Evolutionary conservation across 2,797 vertebrate genomes (phyloP), one percentile per base, ranked within the genome.

Genomic region (Labroides dimidiatus): DNA sequence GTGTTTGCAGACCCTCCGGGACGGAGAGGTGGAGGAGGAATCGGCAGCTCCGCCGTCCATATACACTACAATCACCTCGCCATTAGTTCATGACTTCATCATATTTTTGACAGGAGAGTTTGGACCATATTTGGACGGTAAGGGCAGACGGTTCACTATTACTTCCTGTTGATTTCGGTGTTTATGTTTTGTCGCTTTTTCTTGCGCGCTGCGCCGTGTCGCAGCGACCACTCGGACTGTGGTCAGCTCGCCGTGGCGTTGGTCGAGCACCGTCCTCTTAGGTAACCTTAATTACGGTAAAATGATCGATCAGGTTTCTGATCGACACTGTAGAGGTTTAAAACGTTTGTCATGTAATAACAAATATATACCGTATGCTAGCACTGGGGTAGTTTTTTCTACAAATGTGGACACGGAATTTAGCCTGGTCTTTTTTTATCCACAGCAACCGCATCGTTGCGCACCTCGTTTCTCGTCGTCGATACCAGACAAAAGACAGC

Each of bases 1-100:
- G 95, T 94, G 95, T 94, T 95, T 94, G 94, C 93, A 94, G 95
- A 95, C 95, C 93, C 95, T 94, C 91, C 95, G 95, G 90, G 90
- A 96, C 95, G 96, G 95, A 96, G 95, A 96, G 95, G 95, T 95
- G 94, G 95, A 95, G 93, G 92, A 94, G 90, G 90, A 94, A 91
- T 93, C 93, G 92, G 92, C 90, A 92, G 89, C 85, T 84, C 88
- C 87, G 78, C 87, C 86, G 89, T 92, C 90, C 90, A 78, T 77
- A 85, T 71, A 82, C 88, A 68, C 89, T 60, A 71, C 86, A 71
- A 85, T 84, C 87, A 58, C 58, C 85, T 77, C 86, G 87, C 88
- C 79, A 89, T 88, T 90, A 84, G 80, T 88, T 88, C 84, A 84
- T 84, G 88, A 86, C 87, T 91, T 80, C 78, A 81, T 74, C 73